phyloP scores from a whole-genome alignment of 1,140 invertebrate genomes.

The Rhyacophila brunnea region DNA sequence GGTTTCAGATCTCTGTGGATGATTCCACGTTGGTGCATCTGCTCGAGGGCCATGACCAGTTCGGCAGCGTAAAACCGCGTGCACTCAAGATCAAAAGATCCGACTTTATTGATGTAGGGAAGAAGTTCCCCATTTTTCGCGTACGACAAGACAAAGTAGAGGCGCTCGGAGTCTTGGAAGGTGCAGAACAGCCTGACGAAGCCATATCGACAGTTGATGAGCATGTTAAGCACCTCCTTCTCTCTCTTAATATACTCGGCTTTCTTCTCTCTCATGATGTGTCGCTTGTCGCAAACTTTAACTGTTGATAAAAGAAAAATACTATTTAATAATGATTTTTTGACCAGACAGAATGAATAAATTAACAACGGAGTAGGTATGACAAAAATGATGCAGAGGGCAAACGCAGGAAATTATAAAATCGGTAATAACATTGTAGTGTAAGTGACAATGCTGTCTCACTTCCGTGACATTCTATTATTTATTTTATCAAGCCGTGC shows the following conservation, averaged over 20 bases:
- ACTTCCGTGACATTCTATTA: no score
- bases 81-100: slow-evolving; percentile 85
- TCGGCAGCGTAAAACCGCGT: slow-evolving; percentile 93
- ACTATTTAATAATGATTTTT: slow-evolving; percentile 7
- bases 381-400: no score
- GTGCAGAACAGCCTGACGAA: slow-evolving; percentile 94
- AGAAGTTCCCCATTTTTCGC: slow-evolving; percentile 93
- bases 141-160: slow-evolving; percentile 96
- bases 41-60: slow-evolving; percentile 87
- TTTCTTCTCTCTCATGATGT: slow-evolving; percentile 91
- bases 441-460: no score
- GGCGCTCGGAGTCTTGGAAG: slow-evolving; percentile 90
- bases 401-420: no score
- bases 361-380: no score
- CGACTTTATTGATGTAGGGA: slow-evolving; percentile 87
- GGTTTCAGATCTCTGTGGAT: slow-evolving; percentile 93
- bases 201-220: slow-evolving; percentile 69
- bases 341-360: slow-evolving; percentile 6
- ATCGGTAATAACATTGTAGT: no score
- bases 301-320: slow-evolving; percentile 63
- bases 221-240: slow-evolving; percentile 83
- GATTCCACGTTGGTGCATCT: slow-evolving; percentile 86
- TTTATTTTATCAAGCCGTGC: no score
- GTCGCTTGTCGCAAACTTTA: slow-evolving; percentile 93
- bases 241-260: slow-evolving; percentile 90